Conservation (phyloP, 2,888 invertebrate species). For the Oligia strigilis region DNA sequence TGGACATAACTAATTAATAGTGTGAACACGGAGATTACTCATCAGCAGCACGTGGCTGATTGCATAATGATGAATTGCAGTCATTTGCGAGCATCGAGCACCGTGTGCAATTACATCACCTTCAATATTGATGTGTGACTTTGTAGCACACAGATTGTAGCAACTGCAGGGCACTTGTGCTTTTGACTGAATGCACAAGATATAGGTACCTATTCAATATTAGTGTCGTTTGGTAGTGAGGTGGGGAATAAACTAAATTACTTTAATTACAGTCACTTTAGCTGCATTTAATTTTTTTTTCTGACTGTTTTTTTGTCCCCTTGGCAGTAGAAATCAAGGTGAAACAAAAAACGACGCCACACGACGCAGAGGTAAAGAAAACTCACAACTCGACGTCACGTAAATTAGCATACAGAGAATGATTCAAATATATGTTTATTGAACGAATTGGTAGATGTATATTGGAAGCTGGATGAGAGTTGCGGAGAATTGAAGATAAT, state of each 20-base stretch:
- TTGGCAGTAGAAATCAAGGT: background rate
- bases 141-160: background rate
- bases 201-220: background rate
- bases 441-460: background rate
- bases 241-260: too few species aligned
- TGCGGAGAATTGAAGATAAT: background rate
- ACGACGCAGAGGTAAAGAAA: background rate
- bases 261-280: background rate
- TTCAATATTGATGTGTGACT: constrained; percentile 4
- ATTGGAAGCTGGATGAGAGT: too few species aligned
- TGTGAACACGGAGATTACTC: background rate
- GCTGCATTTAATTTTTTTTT: background rate
- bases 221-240: too few species aligned
- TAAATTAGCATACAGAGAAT: background rate
- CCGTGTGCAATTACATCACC: background rate
- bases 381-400: background rate
- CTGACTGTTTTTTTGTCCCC: background rate
- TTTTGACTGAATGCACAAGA: background rate
- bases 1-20: background rate
- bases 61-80: constrained; percentile 2
- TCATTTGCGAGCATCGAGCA: background rate
- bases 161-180: too few species aligned
- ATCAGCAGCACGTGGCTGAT: constrained; percentile 2
- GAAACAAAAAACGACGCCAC: too few species aligned
- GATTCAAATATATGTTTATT: background rate